Conservation (phyloP, 1,140 invertebrate genomes). For the Zaprionus taronus region DNA sequence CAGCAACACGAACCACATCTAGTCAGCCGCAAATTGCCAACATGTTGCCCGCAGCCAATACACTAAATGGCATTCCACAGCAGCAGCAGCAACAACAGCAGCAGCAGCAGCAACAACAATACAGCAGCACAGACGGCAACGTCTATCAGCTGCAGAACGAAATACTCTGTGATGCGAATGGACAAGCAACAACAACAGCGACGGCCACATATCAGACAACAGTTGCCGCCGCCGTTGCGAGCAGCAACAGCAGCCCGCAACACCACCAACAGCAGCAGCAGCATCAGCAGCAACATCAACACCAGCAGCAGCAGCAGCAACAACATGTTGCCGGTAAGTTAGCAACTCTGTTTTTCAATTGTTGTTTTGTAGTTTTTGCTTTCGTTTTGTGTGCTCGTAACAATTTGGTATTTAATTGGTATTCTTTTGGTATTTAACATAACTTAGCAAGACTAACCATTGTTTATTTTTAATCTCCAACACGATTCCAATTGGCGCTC, state of each 20-base stretch:
- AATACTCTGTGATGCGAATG: constrained; percentile 80
- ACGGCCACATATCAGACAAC: constrained; percentile 74
- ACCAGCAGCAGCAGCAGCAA: constrained; percentile 59
- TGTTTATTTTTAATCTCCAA: not conserved
- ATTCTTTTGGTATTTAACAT: constrained; percentile 24
- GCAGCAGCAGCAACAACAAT: constrained; percentile 54
- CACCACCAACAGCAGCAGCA: constrained; percentile 62
- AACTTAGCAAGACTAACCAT: constrained; percentile 34
- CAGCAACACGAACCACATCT: constrained; percentile 75
- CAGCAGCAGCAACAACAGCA: constrained; percentile 62
- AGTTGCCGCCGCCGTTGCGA: constrained; percentile 41
- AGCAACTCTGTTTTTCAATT: constrained; percentile 11
- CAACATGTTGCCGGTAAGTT: constrained; percentile 71
- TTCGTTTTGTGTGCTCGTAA: constrained; percentile 42
- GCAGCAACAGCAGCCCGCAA: constrained; percentile 59
- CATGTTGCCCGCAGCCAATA: constrained; percentile 80
- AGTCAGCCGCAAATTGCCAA: constrained; percentile 69
- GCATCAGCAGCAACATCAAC: constrained; percentile 47
- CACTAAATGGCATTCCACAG: constrained; percentile 79
- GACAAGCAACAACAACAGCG: constrained; percentile 58
- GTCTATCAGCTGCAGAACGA: constrained; percentile 81
- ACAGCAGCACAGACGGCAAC: constrained; percentile 69
- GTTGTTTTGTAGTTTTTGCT: constrained; percentile 49
- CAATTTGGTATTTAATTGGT: constrained; percentile 5
- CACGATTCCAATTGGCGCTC: constrained; percentile 34